Base-by-base conservation (phyloP, 2,888 invertebrate species). In the Myopa tessellatipennis region DNA sequence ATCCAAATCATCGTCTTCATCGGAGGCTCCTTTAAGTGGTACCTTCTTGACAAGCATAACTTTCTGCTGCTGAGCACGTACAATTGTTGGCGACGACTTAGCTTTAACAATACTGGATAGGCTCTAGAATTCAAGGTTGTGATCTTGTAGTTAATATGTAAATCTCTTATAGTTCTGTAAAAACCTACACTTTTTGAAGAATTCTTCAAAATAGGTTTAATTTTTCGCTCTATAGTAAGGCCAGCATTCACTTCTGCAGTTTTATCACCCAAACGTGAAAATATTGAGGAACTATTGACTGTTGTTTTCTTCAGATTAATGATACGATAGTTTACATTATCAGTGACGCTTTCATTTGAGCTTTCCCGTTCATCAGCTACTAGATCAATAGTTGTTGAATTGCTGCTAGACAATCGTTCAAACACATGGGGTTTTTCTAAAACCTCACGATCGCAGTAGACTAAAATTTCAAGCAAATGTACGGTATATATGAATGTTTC, bases 11-110 rank as follows among this genome's bases (percentile, higher is more conserved):
- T 83, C 81, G 16, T 85, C 83, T 3, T 83, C 82, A 50, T 83
- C 83, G 68, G 83, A 84, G 67, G 85, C 85, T 8, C 83, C 80
- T 78, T 89, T 89, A 0, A 89, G 81, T 0, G 89, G 89, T 36
- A 89, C 88, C 78, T 88, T 89, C 79, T 87, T 88, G 0, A 89
- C 88, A 10, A 89, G 82, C 82, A 89, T 84, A 0, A 89, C 88
- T 79, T 88, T 89, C 74, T 89, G 89, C 36, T 84, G 82, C 4
- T 85, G 82, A 18, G 85, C 69, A 38, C 83, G 84, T 5, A 82
- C 36, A 5, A 81, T 76, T 7, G 81, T 76, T 26, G 82, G 67
- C 1, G 79, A 76, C 4, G 81, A 80, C 78, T 86, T 86, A 8
- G 85, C 84, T 79, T 87, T 87, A 4, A 84, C 79, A 76, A 87